These are phyloP conservation scores for Benitochromis conjunctus DNA, from an alignment of 2,113 vertebrate species.

Conservation along the genomic window DNA sequence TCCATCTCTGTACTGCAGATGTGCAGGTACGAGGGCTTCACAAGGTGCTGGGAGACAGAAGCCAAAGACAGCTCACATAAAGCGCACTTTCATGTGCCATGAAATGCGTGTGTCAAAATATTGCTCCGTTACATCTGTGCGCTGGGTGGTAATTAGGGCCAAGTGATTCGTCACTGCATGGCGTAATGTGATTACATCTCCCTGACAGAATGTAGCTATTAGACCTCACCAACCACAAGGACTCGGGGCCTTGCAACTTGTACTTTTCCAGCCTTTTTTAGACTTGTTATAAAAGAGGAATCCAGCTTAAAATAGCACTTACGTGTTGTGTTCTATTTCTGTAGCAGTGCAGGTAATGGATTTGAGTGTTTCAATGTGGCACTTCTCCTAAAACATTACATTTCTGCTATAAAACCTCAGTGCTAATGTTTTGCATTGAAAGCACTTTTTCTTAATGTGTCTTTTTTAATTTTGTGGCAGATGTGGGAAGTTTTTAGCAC, in stretches of 20 bases:
- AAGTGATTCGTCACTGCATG: slow-evolving; percentile 48
- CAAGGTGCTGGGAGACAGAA: neutral
- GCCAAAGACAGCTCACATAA: neutral
- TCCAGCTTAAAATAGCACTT: neutral
- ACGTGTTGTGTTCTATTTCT: neutral
- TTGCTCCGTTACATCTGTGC: slow-evolving; percentile 4
- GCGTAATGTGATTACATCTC: slow-evolving; percentile 73
- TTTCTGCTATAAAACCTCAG: neutral
- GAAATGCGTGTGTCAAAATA: neutral
- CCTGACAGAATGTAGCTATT: slow-evolving; percentile 66
- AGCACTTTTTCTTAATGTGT: neutral
- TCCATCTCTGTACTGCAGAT: neutral
- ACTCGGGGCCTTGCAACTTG: slow-evolving; percentile 1
- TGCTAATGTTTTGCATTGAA: neutral
- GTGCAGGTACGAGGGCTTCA: neutral
- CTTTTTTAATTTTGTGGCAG: neutral
- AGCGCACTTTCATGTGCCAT: neutral
- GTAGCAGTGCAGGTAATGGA: neutral
- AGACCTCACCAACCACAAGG: slow-evolving; percentile 56
- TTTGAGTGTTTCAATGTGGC: neutral
- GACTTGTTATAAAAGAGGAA: neutral
- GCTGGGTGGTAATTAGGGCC: slow-evolving; percentile 46
- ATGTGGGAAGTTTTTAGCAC: neutral
- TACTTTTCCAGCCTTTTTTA: slow-evolving; percentile 36
- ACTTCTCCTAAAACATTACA: neutral